phyloP scores from a whole-genome alignment of 2,888 invertebrate genomes.

The Heliconius aoede region DNA sequence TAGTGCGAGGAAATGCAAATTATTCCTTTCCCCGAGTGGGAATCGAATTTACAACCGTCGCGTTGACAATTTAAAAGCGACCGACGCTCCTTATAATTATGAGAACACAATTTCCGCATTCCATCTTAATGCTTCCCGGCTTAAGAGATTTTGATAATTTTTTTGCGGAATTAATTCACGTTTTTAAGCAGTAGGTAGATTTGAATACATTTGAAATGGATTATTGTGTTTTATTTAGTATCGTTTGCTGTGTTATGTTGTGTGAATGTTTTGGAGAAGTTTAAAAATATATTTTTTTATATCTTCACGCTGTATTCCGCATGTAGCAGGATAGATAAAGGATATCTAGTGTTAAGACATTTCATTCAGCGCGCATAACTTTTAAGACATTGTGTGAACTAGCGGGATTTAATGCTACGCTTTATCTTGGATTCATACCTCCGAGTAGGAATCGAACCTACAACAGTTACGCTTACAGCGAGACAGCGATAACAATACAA shows the following conservation, averaged over 20 bases:
- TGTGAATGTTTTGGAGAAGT: background rate
- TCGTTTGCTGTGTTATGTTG: background rate
- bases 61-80: background rate
- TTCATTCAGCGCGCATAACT: background rate
- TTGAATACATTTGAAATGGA: constrained; percentile 41
- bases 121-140: constrained; percentile 76
- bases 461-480: too few relatives aligned
- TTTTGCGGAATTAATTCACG: constrained; percentile 50
- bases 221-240: constrained; percentile 45
- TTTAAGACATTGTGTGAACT: background rate
- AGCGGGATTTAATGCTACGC: background rate
- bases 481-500: too few relatives aligned
- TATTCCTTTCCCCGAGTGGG: background rate
- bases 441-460: too few relatives aligned
- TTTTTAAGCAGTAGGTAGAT: constrained; percentile 40
- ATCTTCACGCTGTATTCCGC: background rate
- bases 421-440: background rate
- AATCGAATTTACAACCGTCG: background rate
- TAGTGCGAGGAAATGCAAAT: background rate
- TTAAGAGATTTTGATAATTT: constrained; percentile 64
- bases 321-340: background rate
- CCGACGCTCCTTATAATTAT: constrained; percentile 75
- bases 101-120: constrained; percentile 82
- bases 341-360: background rate
- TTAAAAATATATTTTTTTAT: background rate